These are phyloP conservation scores for Acanthornis magna DNA, from an alignment of 2,797 vertebrate species.

Conservation along the genomic window DNA sequence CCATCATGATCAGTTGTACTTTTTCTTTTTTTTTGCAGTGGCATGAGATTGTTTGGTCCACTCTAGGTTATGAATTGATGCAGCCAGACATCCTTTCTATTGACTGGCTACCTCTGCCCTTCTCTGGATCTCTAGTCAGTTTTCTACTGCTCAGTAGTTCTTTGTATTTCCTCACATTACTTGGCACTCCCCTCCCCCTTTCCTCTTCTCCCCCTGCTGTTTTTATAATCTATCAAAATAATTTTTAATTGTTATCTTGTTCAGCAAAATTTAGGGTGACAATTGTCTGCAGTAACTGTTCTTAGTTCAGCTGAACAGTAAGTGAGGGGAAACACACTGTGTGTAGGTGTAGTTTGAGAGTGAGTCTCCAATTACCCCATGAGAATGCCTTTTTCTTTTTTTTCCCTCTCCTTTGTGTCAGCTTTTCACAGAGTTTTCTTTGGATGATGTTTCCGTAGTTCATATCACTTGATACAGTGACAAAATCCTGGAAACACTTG, in stretches of 20 bases:
- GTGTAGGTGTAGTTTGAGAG: not conserved
- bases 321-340: rapidly evolving
- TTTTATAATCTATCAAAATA: not conserved
- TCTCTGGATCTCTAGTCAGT: not conserved
- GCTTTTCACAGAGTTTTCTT: not conserved
- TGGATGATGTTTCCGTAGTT: not conserved
- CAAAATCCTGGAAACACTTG: not conserved
- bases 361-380: not conserved
- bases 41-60: not conserved
- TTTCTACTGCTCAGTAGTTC: not conserved
- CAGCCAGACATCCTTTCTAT: not conserved
- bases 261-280: not conserved
- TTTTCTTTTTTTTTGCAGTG: not conserved
- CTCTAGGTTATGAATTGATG: not conserved
- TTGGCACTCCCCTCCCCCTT: not conserved
- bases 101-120: not conserved
- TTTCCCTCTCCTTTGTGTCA: not conserved
- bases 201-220: not conserved
- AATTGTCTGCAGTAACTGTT: not conserved
- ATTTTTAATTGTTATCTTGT: not conserved
- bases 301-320: not conserved
- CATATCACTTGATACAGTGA: not conserved
- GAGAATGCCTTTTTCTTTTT: not conserved
- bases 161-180: not conserved
- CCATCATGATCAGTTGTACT: not conserved